phyloP scores from a whole-genome alignment of 2,113 vertebrate genomes.

The Onychostruthus taczanowskii region DNA sequence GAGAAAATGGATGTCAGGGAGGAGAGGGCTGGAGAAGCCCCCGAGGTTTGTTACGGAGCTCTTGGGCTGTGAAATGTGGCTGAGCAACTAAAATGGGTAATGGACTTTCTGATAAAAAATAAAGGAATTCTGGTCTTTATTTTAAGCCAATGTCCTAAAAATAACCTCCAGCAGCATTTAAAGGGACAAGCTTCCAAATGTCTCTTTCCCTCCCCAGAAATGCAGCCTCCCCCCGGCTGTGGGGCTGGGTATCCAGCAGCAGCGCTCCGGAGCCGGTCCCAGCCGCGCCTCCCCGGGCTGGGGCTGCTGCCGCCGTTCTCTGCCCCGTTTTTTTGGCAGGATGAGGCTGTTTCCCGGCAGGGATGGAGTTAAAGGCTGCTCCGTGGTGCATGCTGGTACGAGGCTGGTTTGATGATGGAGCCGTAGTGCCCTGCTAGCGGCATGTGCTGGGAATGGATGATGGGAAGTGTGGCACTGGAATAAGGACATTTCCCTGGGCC shows the following conservation, averaged over 20 bases:
- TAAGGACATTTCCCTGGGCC: not conserved
- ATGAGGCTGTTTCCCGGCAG: not conserved
- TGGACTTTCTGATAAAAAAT: not conserved
- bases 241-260: accelerated
- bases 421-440: conserved; percentile 69
- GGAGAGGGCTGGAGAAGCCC: accelerated
- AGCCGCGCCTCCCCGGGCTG: accelerated
- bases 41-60: accelerated
- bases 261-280: accelerated
- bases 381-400: conserved; percentile 80
- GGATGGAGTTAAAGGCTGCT: conserved; percentile 72
- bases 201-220: accelerated
- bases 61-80: not conserved
- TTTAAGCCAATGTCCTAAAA: conserved; percentile 48
- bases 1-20: not conserved
- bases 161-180: conserved; percentile 47
- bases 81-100: accelerated
- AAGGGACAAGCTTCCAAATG: conserved; percentile 15
- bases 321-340: accelerated
- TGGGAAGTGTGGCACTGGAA: conserved; percentile 26
- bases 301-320: accelerated
- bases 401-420: conserved; percentile 60
- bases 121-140: not conserved
- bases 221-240: not conserved
- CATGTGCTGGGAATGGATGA: conserved; percentile 71